Evolutionary conservation across 2,797 vertebrate species (phyloP).

Genomic region (Neoniphon sammara): DNA sequence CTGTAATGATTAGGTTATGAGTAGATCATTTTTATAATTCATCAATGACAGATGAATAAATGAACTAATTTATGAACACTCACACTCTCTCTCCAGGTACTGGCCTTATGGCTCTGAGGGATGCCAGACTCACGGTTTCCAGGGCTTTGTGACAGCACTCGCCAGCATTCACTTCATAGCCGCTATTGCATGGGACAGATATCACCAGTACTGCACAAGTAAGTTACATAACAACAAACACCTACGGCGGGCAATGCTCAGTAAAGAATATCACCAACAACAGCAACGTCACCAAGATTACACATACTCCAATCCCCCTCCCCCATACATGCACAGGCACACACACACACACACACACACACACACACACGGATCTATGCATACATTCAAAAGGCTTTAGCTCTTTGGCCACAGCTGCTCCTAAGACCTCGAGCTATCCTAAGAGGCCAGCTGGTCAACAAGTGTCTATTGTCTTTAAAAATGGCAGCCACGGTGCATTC

Average conservation of each 20-base stretch:
- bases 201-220: conserved; percentile 95
- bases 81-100: conserved; percentile 81
- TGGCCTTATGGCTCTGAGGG: conserved; percentile 94
- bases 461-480: conserved; percentile 18
- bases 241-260: background rate
- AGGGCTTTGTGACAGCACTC: conserved; percentile 90
- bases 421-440: conserved; percentile 21
- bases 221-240: conserved; percentile 47
- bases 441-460: conserved; percentile 48
- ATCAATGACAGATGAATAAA: background rate
- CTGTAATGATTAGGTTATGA: background rate
- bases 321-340: background rate
- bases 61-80: background rate
- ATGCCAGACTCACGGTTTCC: conserved; percentile 95
- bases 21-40: background rate
- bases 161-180: conserved; percentile 93
- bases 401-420: conserved; percentile 6
- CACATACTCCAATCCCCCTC: background rate
- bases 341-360: background rate
- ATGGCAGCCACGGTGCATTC: conserved; percentile 1
- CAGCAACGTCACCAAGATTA: background rate
- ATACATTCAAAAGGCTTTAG: background rate
- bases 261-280: background rate
- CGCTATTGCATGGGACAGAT: conserved; percentile 95
- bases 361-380: background rate